These are phyloP conservation scores for Eolophus roseicapilla DNA, from an alignment of 2,113 vertebrate species.

Conservation along the genomic window DNA sequence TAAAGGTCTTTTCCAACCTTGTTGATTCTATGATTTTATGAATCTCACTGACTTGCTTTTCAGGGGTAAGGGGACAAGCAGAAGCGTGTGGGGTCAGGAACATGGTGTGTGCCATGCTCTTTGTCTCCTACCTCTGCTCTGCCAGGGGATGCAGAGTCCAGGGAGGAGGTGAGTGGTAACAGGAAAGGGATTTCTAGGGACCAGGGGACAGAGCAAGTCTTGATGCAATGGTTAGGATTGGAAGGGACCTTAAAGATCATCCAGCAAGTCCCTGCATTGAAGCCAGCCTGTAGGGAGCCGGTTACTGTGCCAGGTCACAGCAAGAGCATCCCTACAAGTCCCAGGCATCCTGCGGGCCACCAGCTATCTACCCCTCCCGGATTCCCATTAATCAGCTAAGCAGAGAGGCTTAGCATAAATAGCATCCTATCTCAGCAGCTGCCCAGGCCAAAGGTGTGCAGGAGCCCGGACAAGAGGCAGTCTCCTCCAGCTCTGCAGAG, in stretches of 20 bases:
- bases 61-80: neutral
- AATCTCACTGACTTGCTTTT: neutral
- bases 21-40: neutral
- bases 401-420: neutral
- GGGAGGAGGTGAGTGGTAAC: neutral
- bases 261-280: neutral
- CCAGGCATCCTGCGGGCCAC: neutral
- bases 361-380: neutral
- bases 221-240: neutral
- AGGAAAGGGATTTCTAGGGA: neutral
- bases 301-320: neutral
- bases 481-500: neutral
- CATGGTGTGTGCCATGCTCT: fast-evolving
- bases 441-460: neutral
- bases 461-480: neutral
- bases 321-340: neutral
- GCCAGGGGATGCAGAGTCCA: neutral
- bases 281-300: neutral
- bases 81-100: neutral
- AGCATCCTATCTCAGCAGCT: neutral
- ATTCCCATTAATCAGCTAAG: neutral
- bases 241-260: neutral
- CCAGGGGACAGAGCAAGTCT: neutral
- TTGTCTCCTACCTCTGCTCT: neutral
- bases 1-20: neutral